Evolutionary conservation across 1,140 invertebrate species (phyloP).

Genomic region (roundworm (Caenorhabditis elegans)): DNA sequence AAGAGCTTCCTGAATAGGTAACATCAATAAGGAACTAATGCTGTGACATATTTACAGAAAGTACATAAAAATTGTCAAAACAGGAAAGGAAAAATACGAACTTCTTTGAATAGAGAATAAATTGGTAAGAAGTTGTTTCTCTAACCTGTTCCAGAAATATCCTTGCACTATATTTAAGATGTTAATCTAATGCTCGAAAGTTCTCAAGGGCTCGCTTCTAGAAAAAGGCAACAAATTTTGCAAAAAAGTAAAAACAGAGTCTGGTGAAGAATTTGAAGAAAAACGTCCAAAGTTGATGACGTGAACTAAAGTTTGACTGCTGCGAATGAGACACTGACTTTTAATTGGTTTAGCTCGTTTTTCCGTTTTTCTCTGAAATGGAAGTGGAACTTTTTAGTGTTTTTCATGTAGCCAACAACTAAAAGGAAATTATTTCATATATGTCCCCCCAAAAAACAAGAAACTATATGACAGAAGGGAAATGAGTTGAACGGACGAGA

Average conservation of each 20-base stretch:
- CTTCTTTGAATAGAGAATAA: too few species aligned
- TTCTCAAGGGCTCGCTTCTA: too few species aligned
- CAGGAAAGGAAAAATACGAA: too few species aligned
- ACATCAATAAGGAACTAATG: too few species aligned
- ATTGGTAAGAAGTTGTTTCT: too few species aligned
- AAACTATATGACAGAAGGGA: too few species aligned
- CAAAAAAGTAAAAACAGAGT: background rate
- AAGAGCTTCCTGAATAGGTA: too few species aligned
- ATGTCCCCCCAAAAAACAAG: background rate
- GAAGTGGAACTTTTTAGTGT: background rate
- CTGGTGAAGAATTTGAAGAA: background rate
- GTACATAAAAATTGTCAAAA: too few species aligned
- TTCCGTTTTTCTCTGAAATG: background rate
- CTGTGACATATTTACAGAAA: too few species aligned
- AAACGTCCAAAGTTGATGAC: background rate
- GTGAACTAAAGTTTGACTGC: background rate
- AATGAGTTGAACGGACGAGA: background rate
- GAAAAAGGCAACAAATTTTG: background rate
- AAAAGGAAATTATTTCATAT: background rate
- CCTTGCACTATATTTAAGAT: too few species aligned
- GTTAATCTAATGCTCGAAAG: too few species aligned
- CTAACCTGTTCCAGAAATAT: too few species aligned
- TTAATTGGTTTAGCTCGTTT: constrained; percentile 16
- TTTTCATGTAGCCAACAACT: background rate
- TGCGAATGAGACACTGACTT: constrained; percentile 1